Evolutionary conservation across 2,797 vertebrate species (phyloP).

Genomic region (Pipistrellus kuhlii): DNA sequence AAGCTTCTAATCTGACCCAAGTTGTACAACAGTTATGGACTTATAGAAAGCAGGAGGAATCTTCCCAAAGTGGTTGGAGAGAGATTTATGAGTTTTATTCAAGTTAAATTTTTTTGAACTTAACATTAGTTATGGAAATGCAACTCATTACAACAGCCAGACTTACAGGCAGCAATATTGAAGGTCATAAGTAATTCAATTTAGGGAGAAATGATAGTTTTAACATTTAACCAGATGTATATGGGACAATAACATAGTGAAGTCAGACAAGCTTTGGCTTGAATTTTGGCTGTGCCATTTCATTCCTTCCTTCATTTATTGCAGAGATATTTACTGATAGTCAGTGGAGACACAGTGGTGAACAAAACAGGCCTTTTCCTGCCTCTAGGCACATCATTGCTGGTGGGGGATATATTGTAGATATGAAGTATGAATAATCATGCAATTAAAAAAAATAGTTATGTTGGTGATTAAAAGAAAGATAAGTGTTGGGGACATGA

Average conservation of each 20-base stretch:
- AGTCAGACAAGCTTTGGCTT: background rate
- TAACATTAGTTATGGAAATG: background rate
- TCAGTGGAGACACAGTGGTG: background rate
- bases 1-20: background rate
- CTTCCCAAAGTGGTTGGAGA: constrained; percentile 2
- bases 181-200: background rate
- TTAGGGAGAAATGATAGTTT: constrained; percentile 13
- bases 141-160: background rate
- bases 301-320: background rate
- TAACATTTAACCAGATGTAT: background rate
- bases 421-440: background rate
- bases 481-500: background rate
- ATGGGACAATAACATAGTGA: background rate
- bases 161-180: background rate
- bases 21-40: background rate
- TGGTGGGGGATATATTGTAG: background rate
- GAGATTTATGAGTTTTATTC: background rate
- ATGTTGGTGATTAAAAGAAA: background rate
- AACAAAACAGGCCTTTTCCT: background rate
- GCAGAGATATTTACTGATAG: background rate
- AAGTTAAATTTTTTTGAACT: constrained; percentile 8
- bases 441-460: background rate
- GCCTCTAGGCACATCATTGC: background rate
- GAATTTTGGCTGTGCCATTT: background rate
- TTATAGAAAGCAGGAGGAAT: background rate